Base-by-base conservation (phyloP, 1,140 invertebrate genomes). In the Leptestheria dahalacensis region DNA sequence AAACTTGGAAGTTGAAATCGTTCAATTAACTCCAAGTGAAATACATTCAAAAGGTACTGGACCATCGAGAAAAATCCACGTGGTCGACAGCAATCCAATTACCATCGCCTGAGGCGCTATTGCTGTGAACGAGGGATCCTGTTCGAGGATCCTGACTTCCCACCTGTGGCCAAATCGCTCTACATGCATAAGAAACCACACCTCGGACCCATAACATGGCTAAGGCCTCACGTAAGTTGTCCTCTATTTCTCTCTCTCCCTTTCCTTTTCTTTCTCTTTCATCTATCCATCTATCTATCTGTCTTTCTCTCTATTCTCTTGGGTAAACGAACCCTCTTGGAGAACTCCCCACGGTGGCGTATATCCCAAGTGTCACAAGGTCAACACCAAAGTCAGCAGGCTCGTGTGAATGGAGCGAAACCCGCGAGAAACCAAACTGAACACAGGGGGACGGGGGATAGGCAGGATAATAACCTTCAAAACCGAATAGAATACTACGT, bases 141-240 rank as follows among this genome's bases (percentile, higher is more conserved):
- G 12, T 86, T 79, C 68, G 82, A 84, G 64, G 84, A 86, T 69
- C 75, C 75, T 1, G 82, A 85, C 61, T 85, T 85, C 69, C 74
- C 78, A 11, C 74, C 81, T 0, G 71, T 72, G 46, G 69, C 77
- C 6, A 70, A 70, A 26, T 72, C 78, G 21, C 69, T 84, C 4
- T 83, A 77, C 66, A 75, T 72, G 65, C 75, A 77, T 63, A 78
- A 78, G 64, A 77, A 79, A 64, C 74, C 78, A 25, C 67, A 72
- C 1, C 65, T 77, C 2, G 71, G 75, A 59, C 77, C 78, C 6
- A 77, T 79, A 58, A 72, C 78, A 12, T 80, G 78, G 78, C 77
- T 79, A 73, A 68, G 78, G 65, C 78, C 78, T 46, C 77, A 79
- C 64, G 78, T 80, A 72, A 77, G 76, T 70, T 51, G 46, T n/a